Conservation (phyloP, 2,888 invertebrate genomes). For the Agriopis aurantiaria region DNA sequence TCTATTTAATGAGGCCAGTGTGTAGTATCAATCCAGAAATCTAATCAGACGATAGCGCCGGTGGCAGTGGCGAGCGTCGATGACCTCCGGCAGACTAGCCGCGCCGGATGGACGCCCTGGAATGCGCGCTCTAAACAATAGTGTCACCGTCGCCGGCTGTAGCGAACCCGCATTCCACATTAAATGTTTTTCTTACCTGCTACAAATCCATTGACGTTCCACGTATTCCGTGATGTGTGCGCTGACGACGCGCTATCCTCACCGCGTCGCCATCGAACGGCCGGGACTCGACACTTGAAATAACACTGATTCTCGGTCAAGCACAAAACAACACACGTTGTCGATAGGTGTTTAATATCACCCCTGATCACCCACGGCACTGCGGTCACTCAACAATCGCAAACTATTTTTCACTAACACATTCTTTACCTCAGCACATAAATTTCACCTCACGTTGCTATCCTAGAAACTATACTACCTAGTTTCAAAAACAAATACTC, state of each 20-base stretch:
- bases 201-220: slow-evolving; percentile 70
- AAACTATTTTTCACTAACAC: slow-evolving; percentile 12
- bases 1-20: slow-evolving; percentile 13
- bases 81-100: slow-evolving; percentile 15
- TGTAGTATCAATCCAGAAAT: slow-evolving; percentile 21
- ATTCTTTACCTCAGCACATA: background rate
- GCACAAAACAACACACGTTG: slow-evolving; percentile 47
- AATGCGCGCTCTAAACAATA: slow-evolving; percentile 52
- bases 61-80: slow-evolving; percentile 22
- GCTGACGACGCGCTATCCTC: slow-evolving; percentile 28
- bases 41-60: slow-evolving; percentile 29
- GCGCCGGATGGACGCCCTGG: slow-evolving; percentile 33
- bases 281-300: slow-evolving; percentile 22
- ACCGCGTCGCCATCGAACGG: slow-evolving; percentile 34
- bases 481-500: slow-evolving; percentile 1
- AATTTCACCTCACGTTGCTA: background rate
- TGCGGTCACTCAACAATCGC: slow-evolving; percentile 8
- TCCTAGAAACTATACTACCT: background rate
- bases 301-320: slow-evolving; percentile 11
- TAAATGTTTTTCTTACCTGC: slow-evolving; percentile 61
- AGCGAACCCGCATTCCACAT: slow-evolving; percentile 58
- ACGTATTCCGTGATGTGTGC: slow-evolving; percentile 32
- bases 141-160: slow-evolving; percentile 44
- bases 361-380: slow-evolving; percentile 57
- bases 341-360: slow-evolving; percentile 55